These are phyloP conservation scores for Priocnemis perturbator DNA, from an alignment of 2,888 invertebrate genomes.

Conservation along the genomic window DNA sequence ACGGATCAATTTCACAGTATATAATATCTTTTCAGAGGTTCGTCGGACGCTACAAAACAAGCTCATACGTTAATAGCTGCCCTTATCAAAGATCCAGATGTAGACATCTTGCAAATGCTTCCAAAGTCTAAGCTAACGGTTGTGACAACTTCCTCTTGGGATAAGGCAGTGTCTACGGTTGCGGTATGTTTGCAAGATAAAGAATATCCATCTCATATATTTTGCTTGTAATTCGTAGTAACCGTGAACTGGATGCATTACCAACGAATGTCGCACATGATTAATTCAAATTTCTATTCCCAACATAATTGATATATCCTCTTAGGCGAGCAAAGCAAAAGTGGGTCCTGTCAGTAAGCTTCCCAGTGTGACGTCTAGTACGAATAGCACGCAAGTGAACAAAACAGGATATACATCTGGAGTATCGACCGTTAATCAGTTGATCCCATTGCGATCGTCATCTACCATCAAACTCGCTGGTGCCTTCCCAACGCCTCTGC, in stretches of 20 bases:
- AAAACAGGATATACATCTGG: slow-evolving; percentile 64
- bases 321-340: slow-evolving; percentile 70
- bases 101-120: slow-evolving; percentile 89
- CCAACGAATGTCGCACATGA: not conserved
- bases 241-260: not conserved
- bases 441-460: slow-evolving; percentile 71
- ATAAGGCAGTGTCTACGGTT: slow-evolving; percentile 76
- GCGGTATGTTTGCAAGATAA: slow-evolving; percentile 71
- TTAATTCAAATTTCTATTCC: too few relatives aligned
- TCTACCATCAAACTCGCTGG: slow-evolving; percentile 69
- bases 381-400: slow-evolving; percentile 60
- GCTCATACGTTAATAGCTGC: slow-evolving; percentile 93
- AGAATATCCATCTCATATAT: slow-evolving; percentile 3
- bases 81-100: slow-evolving; percentile 96
- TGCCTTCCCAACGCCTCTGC: slow-evolving; percentile 67
- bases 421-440: slow-evolving; percentile 62
- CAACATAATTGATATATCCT: not conserved
- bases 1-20: slow-evolving; percentile 7
- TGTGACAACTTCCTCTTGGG: slow-evolving; percentile 79
- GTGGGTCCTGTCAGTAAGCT: slow-evolving; percentile 66
- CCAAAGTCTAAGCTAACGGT: slow-evolving; percentile 81
- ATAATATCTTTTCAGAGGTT: slow-evolving; percentile 81
- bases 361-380: slow-evolving; percentile 61
- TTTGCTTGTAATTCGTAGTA: not conserved
- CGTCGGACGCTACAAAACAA: slow-evolving; percentile 93